Evolutionary conservation across 2,113 vertebrate genomes (phyloP), one percentile per base, ranked within the genome.

Genomic region (Melanerpes formicivorus): DNA sequence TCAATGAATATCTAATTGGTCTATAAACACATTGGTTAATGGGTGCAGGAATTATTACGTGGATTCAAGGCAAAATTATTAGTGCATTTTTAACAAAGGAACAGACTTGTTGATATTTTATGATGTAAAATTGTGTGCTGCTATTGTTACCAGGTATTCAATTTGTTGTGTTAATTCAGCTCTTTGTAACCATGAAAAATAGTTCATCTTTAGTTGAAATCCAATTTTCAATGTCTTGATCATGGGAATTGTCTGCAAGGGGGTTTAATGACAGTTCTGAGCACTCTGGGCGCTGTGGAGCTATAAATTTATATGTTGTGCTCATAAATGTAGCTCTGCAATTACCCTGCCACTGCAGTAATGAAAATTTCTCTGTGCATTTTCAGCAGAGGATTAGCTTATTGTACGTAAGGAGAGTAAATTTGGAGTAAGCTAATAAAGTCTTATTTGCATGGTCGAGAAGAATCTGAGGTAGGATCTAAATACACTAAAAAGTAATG

Each of bases 1-100:
- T 73, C 84, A 88, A 18, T 37, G 9, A 88, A 10, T 64, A 59
- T 83, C 22, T 95, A 79, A 78, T 92, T 93, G 60, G 56, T 93
- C 73, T 87, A 25, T 93, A 93, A 96, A 84, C 69, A 70, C 11
- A 73, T 84, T 81, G 81, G 85, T 90, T 90, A 93, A 59, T 55
- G 62, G 67, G n/a, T 90, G 37, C n/a, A 81, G 88, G 93, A 93
- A 62, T 84, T 83, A 87, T 21, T 56, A 30, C 19, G 9, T 11
- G 34, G 30, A 80, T 89, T 52, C 52, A 56, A 48, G 79, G 37
- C 72, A 89, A 85, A 89, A 83, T 52, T 29, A 17, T 60, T 80
- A 40, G 30, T 60, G 13, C 14, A 4, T 62, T 70, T 95, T 92
- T 32, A 85, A 87, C 48, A 92, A 67, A 54, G 37, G 42, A 76